phyloP scores from a whole-genome alignment of 2,888 invertebrate species.

The Uloborus plumipes region DNA sequence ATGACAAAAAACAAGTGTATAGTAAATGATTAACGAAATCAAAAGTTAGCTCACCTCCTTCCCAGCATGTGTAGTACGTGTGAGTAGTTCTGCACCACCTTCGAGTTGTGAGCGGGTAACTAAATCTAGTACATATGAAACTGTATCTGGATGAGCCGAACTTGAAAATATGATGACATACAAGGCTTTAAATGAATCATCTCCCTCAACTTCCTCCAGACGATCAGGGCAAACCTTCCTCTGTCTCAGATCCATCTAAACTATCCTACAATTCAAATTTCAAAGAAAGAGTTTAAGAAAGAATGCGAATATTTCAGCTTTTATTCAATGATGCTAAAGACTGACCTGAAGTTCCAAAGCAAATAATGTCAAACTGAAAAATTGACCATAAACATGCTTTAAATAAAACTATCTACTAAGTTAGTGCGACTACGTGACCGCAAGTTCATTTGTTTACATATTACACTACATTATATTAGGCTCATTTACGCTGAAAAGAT shows the following conservation, averaged over 20 bases:
- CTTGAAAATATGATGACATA: constrained; percentile 46
- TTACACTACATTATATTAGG: too few relatives aligned
- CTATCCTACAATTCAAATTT: too few relatives aligned
- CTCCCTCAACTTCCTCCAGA: background rate
- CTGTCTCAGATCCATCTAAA: constrained; percentile 1
- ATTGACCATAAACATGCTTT: too few relatives aligned
- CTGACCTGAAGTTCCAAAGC: too few relatives aligned
- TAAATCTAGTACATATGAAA: constrained; percentile 31
- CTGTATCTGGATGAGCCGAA: constrained; percentile 31
- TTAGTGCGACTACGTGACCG: too few relatives aligned
- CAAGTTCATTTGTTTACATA: too few relatives aligned
- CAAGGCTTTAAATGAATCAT: constrained; percentile 27
- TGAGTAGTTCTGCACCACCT: constrained; percentile 52
- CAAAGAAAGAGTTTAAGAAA: too few relatives aligned
- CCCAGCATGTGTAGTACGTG: constrained; percentile 6
- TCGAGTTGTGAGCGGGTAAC: constrained; percentile 35
- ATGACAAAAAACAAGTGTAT: background rate
- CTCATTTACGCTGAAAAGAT: too few relatives aligned
- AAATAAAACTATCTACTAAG: too few relatives aligned
- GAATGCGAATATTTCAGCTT: too few relatives aligned
- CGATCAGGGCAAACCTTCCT: background rate
- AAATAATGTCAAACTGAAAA: too few relatives aligned
- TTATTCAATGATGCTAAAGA: too few relatives aligned
- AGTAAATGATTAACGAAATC: background rate
- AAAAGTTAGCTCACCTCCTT: constrained; percentile 28